Evolutionary conservation across 2,888 invertebrate genomes (phyloP).

Genomic region (Cryptocheilus praepositus): DNA sequence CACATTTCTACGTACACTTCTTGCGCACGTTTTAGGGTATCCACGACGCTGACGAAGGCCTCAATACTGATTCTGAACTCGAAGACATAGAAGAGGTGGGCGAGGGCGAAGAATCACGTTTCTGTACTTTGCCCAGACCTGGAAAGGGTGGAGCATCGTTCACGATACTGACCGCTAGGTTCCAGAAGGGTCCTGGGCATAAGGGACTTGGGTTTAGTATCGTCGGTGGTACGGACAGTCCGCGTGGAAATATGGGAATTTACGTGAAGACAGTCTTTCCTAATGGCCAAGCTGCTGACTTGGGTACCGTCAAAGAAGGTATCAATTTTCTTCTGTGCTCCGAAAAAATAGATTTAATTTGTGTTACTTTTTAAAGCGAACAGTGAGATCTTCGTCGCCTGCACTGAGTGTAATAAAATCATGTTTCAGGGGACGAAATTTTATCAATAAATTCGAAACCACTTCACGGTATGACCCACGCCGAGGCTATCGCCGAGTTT

Average conservation of each 20-base stretch:
- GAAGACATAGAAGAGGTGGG: conserved; percentile 75
- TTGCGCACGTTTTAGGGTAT: conserved; percentile 61
- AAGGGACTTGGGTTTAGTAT: conserved; percentile 93
- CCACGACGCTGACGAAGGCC: conserved; percentile 69
- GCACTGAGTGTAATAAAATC: neutral
- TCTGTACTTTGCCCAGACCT: conserved; percentile 79
- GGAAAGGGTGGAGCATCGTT: conserved; percentile 76
- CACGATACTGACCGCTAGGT: conserved; percentile 78
- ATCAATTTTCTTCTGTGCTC: conserved; percentile 33
- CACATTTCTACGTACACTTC: no score
- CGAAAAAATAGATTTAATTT: no score
- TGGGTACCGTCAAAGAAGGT: conserved; percentile 89
- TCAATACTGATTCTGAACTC: conserved; percentile 70
- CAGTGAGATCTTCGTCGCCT: no score
- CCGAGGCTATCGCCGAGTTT: conserved; percentile 87
- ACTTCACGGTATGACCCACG: conserved; percentile 85
- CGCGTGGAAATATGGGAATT: conserved; percentile 90
- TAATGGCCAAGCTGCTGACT: conserved; percentile 90
- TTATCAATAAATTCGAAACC: conserved; percentile 87
- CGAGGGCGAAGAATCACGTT: conserved; percentile 77
- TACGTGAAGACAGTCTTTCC: conserved; percentile 92
- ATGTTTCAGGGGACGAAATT: conserved; percentile 85
- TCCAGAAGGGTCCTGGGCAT: conserved; percentile 87
- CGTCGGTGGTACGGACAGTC: conserved; percentile 91
- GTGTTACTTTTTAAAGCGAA: no score